Percentiles rank a stretch among this genome's conserved stretches.
Evolutionary conservation across 2,113 vertebrate species (phyloP).

Genomic region (Eleginops maclovinus): DNA sequence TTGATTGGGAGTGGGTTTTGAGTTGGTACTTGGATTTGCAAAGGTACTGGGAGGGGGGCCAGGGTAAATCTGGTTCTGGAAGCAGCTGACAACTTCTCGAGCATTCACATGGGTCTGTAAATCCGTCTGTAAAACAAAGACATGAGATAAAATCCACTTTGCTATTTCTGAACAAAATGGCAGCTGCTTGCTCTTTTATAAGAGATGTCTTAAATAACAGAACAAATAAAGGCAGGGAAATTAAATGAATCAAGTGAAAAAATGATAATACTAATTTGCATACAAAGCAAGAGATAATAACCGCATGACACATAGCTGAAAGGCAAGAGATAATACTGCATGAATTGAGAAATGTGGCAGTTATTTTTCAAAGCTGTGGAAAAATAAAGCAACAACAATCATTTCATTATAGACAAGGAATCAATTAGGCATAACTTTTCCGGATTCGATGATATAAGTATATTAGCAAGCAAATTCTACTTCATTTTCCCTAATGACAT

Average conservation of each 20-base stretch:
- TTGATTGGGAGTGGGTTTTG: not conserved
- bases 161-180: conserved; percentile 1
- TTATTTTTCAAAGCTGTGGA: not conserved
- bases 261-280: not conserved
- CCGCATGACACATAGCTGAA: not conserved
- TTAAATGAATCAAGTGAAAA: conserved; percentile 11
- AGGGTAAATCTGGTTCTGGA: conserved; percentile 76
- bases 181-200: not conserved
- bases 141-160: conserved; percentile 12
- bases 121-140: conserved; percentile 77
- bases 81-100: conserved; percentile 76
- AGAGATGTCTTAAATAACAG: too few species aligned
- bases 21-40: not conserved
- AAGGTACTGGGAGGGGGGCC: conserved; percentile 33
- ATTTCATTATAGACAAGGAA: too few species aligned
- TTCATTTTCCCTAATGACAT: conserved; percentile 33
- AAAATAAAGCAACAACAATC: conserved; percentile 18
- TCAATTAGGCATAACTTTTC: conserved; percentile 12
- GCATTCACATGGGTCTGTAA: conserved; percentile 76
- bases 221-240: conserved; percentile 1
- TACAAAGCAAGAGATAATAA: not conserved
- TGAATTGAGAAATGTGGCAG: not conserved
- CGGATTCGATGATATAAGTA: conserved; percentile 5
- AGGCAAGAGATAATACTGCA: not conserved
- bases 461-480: conserved; percentile 13